These are phyloP conservation scores for Mirounga angustirostris DNA, from an alignment of 2,113 vertebrate genomes.

Conservation along the genomic window DNA sequence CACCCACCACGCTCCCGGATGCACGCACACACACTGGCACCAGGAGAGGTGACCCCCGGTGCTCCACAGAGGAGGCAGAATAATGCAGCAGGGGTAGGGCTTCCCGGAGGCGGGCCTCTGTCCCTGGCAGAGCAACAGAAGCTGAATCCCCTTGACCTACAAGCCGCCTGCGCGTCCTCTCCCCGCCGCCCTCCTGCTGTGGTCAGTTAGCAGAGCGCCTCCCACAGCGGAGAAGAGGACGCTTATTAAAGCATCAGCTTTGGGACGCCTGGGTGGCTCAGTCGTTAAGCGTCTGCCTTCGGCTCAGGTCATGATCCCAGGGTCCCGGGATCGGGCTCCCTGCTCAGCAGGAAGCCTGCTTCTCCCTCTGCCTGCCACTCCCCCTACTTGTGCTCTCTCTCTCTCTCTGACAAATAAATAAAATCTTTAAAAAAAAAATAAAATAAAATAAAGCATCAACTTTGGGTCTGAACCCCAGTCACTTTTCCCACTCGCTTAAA, in stretches of 20 bases:
- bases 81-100: background rate
- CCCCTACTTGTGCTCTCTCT: too few relatives aligned
- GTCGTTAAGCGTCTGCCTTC: too few relatives aligned
- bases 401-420: too few relatives aligned
- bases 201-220: background rate
- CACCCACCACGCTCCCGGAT: background rate
- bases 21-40: background rate
- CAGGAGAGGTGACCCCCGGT: background rate
- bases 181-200: background rate
- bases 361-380: too few relatives aligned
- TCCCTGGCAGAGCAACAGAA: background rate
- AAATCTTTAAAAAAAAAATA: too few relatives aligned
- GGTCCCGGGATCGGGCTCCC: too few relatives aligned
- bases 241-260: background rate
- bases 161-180: background rate
- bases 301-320: too few relatives aligned
- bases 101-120: background rate
- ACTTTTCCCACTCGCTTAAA: constrained; percentile 1
- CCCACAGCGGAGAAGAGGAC: background rate
- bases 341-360: too few relatives aligned
- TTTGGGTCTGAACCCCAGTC: background rate
- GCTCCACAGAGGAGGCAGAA: background rate
- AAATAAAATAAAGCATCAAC: background rate
- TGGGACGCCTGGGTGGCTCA: too few relatives aligned
- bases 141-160: background rate